Percentiles rank a stretch among this genome's conserved stretches.
phyloP scores from a whole-genome alignment of 2,797 vertebrate species.

The Diceros bicornis region DNA sequence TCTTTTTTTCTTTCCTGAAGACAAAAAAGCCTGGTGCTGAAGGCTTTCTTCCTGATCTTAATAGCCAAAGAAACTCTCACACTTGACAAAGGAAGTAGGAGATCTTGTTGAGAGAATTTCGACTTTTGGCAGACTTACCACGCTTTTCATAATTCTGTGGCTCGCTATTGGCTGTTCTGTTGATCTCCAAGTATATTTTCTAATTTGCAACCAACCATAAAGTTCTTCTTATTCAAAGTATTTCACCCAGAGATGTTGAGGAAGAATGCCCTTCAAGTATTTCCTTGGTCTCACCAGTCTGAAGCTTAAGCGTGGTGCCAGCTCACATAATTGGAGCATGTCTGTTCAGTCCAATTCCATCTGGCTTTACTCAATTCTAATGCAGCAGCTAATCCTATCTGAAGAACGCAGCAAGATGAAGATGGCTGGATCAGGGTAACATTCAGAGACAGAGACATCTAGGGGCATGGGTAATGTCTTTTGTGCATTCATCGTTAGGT shows the following conservation, averaged over 20 bases:
- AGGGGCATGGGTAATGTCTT: fast-evolving
- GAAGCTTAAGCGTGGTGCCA: fast-evolving
- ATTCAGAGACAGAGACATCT: not conserved
- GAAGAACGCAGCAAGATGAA: not conserved
- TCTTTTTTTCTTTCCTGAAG: not conserved
- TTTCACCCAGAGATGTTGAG: fast-evolving
- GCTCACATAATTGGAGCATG: fast-evolving
- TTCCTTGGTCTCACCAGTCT: not conserved
- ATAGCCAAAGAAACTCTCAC: not conserved
- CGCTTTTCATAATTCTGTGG: not conserved
- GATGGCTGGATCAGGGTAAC: not conserved
- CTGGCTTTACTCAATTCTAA: fast-evolving
- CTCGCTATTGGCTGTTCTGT: not conserved
- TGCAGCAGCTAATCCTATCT: not conserved
- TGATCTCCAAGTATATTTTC: too few species aligned
- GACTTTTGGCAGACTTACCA: too few species aligned
- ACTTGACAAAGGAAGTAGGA: not conserved
- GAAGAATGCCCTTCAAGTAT: too few species aligned
- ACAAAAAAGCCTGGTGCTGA: fast-evolving
- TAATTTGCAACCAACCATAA: too few species aligned
- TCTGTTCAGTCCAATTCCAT: not conserved
- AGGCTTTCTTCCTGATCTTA: not conserved
- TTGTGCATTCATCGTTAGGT: not conserved
- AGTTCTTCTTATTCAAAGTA: not conserved
- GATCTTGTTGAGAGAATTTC: not conserved